A percentile compares a stretch with the other conserved stretches of the same genome.
phyloP scores from a whole-genome alignment of 2,888 invertebrate species.

The Plagodis pulveraria region DNA sequence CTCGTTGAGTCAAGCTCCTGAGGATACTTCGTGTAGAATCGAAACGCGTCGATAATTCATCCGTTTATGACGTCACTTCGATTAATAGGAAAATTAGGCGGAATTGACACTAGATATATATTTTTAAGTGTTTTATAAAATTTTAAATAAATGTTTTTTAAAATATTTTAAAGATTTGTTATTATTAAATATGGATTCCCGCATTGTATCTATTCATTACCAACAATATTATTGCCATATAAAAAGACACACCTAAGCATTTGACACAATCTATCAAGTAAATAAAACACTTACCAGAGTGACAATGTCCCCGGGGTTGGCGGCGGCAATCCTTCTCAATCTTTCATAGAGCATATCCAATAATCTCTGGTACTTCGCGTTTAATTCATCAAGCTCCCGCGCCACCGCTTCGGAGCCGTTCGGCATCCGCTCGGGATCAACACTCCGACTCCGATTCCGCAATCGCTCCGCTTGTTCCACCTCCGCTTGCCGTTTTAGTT shows the following conservation, averaged over 20 bases:
- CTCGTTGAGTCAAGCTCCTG: too few species aligned
- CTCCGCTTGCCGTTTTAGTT: slow-evolving; percentile 72
- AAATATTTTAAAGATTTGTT: too few species aligned
- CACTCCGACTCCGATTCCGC: slow-evolving; percentile 58
- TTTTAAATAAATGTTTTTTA: too few species aligned
- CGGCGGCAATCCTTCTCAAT: slow-evolving; percentile 87
- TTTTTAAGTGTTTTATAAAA: too few species aligned
- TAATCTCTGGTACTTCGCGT: slow-evolving; percentile 90
- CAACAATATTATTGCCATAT: slow-evolving; percentile 1
- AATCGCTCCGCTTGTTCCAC: slow-evolving; percentile 67
- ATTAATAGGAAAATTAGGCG: too few species aligned
- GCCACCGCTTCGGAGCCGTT: slow-evolving; percentile 90
- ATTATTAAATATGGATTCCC: too few species aligned
- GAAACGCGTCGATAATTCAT: too few species aligned
- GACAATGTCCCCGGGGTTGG: slow-evolving; percentile 89
- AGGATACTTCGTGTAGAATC: too few species aligned
- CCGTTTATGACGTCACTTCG: too few species aligned
- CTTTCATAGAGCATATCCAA: slow-evolving; percentile 89
- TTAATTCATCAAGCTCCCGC: slow-evolving; percentile 91
- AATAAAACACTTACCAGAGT: slow-evolving; percentile 87
- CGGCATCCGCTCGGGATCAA: slow-evolving; percentile 58
- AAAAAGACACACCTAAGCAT: slow-evolving; percentile 7
- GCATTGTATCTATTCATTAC: too few species aligned
- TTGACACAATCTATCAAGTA: slow-evolving; percentile 7
- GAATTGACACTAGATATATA: too few species aligned